A percentile compares a stretch with the other conserved stretches of the same genome.
Conservation (phyloP, 2,797 vertebrate species). For the Scomberomorus guttatus region DNA sequence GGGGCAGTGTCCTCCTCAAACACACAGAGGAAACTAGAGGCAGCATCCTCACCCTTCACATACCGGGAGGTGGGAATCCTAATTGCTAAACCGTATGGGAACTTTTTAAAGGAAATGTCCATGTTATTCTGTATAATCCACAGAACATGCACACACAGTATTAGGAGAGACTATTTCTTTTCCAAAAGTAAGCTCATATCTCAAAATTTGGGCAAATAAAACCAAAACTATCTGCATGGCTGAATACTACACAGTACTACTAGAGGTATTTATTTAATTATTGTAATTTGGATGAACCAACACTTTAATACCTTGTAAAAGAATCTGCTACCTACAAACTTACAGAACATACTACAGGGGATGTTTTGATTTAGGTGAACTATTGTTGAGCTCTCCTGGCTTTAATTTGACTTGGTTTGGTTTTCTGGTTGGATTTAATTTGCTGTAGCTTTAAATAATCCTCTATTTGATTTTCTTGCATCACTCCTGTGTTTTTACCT, state of each 20-base stretch:
- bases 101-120: background rate
- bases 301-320: slow-evolving; percentile 6
- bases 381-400: background rate
- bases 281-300: background rate
- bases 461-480: slow-evolving; percentile 15
- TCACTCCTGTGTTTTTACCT: slow-evolving; percentile 18
- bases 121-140: background rate
- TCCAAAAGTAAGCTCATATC: too few relatives aligned
- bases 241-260: background rate
- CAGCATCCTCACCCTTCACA: too few relatives aligned
- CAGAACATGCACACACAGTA: too few relatives aligned
- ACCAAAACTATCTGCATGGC: too few relatives aligned
- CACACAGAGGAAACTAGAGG: background rate
- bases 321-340: background rate
- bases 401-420: background rate
- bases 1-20: too few relatives aligned
- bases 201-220: too few relatives aligned
- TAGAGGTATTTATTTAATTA: background rate
- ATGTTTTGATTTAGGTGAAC: background rate
- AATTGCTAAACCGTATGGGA: background rate
- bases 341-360: background rate
- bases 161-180: too few relatives aligned
- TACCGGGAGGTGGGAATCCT: background rate
- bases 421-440: background rate
- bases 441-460: background rate